Percentiles rank a stretch among this genome's conserved stretches.
Conservation (phyloP, 2,888 invertebrate genomes). For the Spialia ferax region DNA sequence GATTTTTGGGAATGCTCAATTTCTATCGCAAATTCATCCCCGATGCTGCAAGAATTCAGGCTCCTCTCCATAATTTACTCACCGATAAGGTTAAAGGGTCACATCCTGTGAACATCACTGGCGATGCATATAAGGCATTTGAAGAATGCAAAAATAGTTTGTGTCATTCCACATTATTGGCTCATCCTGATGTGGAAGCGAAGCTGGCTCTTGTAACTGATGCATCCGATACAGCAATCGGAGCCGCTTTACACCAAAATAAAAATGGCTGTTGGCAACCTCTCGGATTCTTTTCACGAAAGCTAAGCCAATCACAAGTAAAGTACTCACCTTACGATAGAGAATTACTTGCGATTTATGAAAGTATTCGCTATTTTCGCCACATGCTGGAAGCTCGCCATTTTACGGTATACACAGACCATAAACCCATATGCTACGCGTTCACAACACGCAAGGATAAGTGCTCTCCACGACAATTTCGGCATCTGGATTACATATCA, state of each 20-base stretch:
- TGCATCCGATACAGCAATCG: conserved; percentile 59
- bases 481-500: conserved; percentile 46
- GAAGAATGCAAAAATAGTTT: conserved; percentile 51
- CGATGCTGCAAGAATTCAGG: conserved; percentile 41
- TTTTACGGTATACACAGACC: conserved; percentile 47
- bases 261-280: conserved; percentile 53
- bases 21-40: conserved; percentile 45
- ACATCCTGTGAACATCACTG: conserved; percentile 47
- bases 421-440: conserved; percentile 50
- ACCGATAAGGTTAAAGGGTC: conserved; percentile 48
- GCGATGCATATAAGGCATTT: conserved; percentile 47
- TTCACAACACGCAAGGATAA: conserved; percentile 49
- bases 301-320: conserved; percentile 53
- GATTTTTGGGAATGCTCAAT: conserved; percentile 43
- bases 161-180: conserved; percentile 50
- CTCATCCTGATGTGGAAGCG: conserved; percentile 51
- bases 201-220: conserved; percentile 52
- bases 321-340: conserved; percentile 61
- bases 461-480: conserved; percentile 35
- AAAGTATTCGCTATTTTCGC: conserved; percentile 58
- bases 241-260: conserved; percentile 58
- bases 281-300: conserved; percentile 60
- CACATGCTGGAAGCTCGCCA: conserved; percentile 62
- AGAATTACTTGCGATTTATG: conserved; percentile 48
- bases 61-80: conserved; percentile 40